Percentiles rank a stretch among this genome's conserved stretches.
These are phyloP conservation scores for Sesia bembeciformis DNA, from an alignment of 2,888 invertebrate species.

Conservation along the genomic window DNA sequence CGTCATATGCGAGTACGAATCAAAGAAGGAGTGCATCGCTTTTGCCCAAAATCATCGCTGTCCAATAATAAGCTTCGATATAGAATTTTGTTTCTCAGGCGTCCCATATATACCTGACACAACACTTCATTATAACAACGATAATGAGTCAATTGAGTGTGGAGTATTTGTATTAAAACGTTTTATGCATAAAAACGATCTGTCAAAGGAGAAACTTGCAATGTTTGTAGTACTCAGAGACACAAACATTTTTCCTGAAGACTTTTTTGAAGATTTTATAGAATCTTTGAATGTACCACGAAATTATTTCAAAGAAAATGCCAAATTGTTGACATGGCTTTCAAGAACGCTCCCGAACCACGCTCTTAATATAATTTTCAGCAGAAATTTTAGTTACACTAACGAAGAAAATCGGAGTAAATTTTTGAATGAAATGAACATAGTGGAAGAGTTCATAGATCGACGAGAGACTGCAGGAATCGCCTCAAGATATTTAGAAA, in stretches of 20 bases:
- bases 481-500: slow-evolving; percentile 1
- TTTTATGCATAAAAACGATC: slow-evolving; percentile 14
- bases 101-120: slow-evolving; percentile 20
- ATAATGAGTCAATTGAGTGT: slow-evolving; percentile 10
- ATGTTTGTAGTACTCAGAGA: slow-evolving; percentile 24
- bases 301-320: background rate
- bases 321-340: background rate
- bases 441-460: slow-evolving; percentile 3
- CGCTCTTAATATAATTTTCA: background rate
- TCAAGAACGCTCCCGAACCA: background rate
- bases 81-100: slow-evolving; percentile 25
- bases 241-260: slow-evolving; percentile 12
- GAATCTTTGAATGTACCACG: background rate
- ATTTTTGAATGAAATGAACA: slow-evolving; percentile 4
- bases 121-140: slow-evolving; percentile 9
- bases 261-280: slow-evolving; percentile 16
- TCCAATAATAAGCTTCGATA: slow-evolving; percentile 26
- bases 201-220: slow-evolving; percentile 18
- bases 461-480: slow-evolving; percentile 6
- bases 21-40: slow-evolving; percentile 25
- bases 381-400: background rate
- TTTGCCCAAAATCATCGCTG: slow-evolving; percentile 26
- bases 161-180: slow-evolving; percentile 13
- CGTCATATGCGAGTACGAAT: slow-evolving; percentile 19
- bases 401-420: background rate